Percentiles rank a stretch among this genome's conserved stretches.
phyloP scores from a whole-genome alignment of 2,797 vertebrate genomes.

The Crax fasciolata region DNA sequence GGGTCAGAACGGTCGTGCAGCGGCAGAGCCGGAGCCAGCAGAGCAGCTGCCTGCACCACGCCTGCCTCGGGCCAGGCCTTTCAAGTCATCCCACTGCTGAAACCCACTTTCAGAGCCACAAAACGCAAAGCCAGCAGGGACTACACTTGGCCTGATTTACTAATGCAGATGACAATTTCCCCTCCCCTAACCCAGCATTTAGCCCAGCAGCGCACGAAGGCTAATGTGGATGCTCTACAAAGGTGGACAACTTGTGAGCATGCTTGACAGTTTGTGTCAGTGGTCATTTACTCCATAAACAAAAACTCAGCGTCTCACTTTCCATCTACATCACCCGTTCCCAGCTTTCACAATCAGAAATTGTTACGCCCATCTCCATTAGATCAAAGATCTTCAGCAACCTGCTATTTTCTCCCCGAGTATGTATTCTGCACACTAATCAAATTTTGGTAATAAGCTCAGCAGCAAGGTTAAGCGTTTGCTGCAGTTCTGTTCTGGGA shows the following conservation, averaged over 20 bases:
- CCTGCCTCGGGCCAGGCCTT: not conserved
- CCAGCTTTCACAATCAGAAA: not conserved
- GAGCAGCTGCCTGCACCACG: not conserved
- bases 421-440: conserved; percentile 43
- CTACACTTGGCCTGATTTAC: not conserved
- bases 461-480: conserved; percentile 11
- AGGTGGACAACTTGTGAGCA: not conserved
- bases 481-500: not conserved
- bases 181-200: not conserved
- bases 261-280: not conserved
- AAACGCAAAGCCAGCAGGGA: not conserved
- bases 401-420: conserved; percentile 34
- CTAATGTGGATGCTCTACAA: accelerated
- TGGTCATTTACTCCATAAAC: not conserved
- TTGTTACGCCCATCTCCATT: conserved; percentile 25
- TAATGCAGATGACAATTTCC: not conserved
- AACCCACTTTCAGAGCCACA: not conserved
- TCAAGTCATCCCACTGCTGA: not conserved
- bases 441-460: conserved; percentile 33
- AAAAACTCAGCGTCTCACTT: not conserved
- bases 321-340: not conserved
- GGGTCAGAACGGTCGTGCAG: not conserved
- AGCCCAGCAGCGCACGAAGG: not conserved
- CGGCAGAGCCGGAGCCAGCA: not conserved
- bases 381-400: conserved; percentile 61